Conservation (phyloP, 2,888 invertebrate genomes). For the Polydrusus pterygomalis region DNA sequence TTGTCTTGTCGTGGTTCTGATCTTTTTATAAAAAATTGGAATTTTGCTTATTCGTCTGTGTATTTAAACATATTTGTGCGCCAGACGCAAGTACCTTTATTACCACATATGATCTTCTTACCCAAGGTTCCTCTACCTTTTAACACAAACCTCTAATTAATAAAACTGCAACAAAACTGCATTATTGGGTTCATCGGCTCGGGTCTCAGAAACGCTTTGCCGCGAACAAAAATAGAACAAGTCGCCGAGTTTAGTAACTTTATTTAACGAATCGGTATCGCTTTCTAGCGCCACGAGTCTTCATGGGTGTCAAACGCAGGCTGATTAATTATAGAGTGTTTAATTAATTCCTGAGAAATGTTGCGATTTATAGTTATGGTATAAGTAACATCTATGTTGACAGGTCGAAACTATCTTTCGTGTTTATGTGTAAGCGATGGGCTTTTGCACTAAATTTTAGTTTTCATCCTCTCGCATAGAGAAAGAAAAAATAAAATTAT, state of each 20-base stretch:
- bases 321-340: slow-evolving; percentile 28
- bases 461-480: too few species aligned
- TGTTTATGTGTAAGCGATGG: too few species aligned
- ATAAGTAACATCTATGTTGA: background rate
- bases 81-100: too few species aligned
- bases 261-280: slow-evolving; percentile 21
- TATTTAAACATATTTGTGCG: too few species aligned
- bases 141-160: slow-evolving; percentile 10
- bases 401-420: background rate
- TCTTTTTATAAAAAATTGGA: too few species aligned
- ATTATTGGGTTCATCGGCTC: slow-evolving; percentile 20
- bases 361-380: background rate
- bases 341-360: background rate
- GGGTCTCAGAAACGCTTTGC: background rate
- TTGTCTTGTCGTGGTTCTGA: too few species aligned
- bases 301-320: slow-evolving; percentile 11
- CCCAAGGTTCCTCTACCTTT: background rate
- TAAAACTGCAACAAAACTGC: slow-evolving; percentile 18
- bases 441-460: too few species aligned
- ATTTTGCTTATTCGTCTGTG: too few species aligned
- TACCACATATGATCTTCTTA: too few species aligned
- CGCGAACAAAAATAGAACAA: slow-evolving; percentile 29
- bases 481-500: too few species aligned
- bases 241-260: slow-evolving; percentile 26
- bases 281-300: slow-evolving; percentile 25